Evolutionary conservation across 2,113 vertebrate species (phyloP), one percentile per base, ranked within the genome.

Genomic region (Ceyx margarethae): DNA sequence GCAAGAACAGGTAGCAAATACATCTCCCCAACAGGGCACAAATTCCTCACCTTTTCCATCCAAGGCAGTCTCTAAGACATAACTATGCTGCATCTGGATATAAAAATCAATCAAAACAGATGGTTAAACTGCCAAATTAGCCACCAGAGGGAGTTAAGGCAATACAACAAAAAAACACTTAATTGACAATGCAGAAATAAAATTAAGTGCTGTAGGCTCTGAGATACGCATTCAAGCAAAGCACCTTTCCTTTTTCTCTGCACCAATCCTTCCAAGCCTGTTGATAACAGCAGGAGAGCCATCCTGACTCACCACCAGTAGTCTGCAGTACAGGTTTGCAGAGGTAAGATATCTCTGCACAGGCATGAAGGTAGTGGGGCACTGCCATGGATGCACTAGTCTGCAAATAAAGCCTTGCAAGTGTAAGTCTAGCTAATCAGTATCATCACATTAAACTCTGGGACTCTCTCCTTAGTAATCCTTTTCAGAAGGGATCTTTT

Each of bases 121-220:
- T 21, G 8, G 45, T 33, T 91, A 51, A 87, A 40, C 29, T 53
- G 72, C 18, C 65, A 72, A 64, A 83, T 88, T 37, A 91, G 40
- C 91, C 89, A 94, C 73, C 85, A 94, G 95, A 96, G 85, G 94
- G 90, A 93, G 93, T 81, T 76, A 89, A 0, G 10, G 65, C 42
- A 92, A 86, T 89, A 64, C 42, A 67, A 76, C 42, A 65, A 66
- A 9, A 29, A 56, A 65, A 53, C 42, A 23, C 19, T 64, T 71
- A 80, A 85, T 76, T 76, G 37, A 85, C 23, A 72, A 35, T 2
- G 3, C 15, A 67, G 90, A 86, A 83, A 76, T 19, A 56, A 80
- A 71, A 64, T 61, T 50, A 78, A 86, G 8, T 5, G 4, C 15
- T 61, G 15, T 37, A 51, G 58, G 23, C 75, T 35, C 15, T 0